A percentile compares a stretch with the other conserved stretches of the same genome.
Evolutionary conservation across 2,888 invertebrate genomes (phyloP).

Genomic region (Hypercompe scribonia): DNA sequence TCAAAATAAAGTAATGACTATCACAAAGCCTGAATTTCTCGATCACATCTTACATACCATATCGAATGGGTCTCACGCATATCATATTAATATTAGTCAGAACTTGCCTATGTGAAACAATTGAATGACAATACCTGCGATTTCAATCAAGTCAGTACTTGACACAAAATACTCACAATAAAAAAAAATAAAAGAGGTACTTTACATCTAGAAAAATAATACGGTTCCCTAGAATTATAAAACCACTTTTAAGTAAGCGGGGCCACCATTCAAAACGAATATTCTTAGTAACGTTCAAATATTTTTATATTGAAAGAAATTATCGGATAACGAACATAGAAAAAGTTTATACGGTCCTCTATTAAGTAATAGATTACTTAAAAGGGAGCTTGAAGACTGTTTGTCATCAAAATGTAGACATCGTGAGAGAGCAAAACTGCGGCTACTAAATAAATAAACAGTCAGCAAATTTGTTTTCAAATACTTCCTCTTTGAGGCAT

Average conservation of each 20-base stretch:
- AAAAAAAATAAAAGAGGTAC: too few species aligned
- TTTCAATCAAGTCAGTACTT: too few species aligned
- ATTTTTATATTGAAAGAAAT: neutral
- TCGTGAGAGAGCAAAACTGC: neutral
- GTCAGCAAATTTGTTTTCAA: neutral
- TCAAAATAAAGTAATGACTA: too few species aligned
- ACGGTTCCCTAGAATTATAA: neutral
- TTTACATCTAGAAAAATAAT: neutral
- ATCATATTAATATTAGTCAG: too few species aligned
- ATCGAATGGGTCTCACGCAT: too few species aligned
- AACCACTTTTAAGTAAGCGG: neutral
- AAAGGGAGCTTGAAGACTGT: neutral
- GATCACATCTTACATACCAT: too few species aligned
- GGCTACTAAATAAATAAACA: neutral
- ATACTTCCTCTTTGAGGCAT: neutral
- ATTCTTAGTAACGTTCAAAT: neutral
- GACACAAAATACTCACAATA: too few species aligned
- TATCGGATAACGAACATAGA: neutral
- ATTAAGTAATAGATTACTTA: neutral
- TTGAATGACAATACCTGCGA: too few species aligned
- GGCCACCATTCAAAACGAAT: neutral
- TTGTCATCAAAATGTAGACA: neutral
- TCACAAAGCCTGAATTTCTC: too few species aligned
- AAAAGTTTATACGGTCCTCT: neutral
- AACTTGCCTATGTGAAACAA: too few species aligned